phyloP scores from a whole-genome alignment of 2,113 vertebrate genomes.

The Onychostoma macrolepis region DNA sequence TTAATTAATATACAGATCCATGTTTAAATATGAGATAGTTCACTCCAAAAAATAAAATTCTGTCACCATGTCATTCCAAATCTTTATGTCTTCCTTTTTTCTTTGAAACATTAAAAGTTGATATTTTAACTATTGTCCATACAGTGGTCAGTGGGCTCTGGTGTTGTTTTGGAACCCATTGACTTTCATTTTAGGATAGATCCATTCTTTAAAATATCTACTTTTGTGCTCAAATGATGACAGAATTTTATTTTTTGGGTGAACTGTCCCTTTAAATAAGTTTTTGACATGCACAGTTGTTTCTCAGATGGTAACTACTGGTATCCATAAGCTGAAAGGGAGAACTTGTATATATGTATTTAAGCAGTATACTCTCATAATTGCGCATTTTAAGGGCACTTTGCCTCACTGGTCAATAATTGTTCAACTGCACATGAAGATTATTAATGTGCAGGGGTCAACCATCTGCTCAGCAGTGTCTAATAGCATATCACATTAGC shows the following conservation, averaged over 20 bases:
- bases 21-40: not conserved
- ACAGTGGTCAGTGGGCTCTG: not conserved
- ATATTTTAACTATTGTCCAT: not conserved
- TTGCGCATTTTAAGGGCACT: not conserved
- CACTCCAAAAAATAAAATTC: not conserved
- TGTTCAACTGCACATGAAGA: constrained; percentile 19
- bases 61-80: not conserved
- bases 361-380: not conserved
- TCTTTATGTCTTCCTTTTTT: not conserved
- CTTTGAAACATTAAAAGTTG: not conserved
- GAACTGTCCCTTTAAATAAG: not conserved
- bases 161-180: not conserved
- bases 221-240: not conserved
- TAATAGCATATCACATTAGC: constrained; percentile 4
- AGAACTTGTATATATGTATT: not conserved
- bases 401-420: constrained; percentile 2
- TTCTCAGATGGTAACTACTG: not conserved
- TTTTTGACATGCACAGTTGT: not conserved
- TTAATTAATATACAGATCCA: not conserved
- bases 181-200: not conserved
- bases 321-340: not conserved
- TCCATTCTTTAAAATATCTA: not conserved
- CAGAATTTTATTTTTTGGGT: not conserved
- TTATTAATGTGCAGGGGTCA: constrained; percentile 2
- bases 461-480: constrained; percentile 11